A percentile compares a stretch with the other conserved stretches of the same genome.
Conservation (phyloP, 2,797 vertebrate genomes). For the Bovichtus variegatus region DNA sequence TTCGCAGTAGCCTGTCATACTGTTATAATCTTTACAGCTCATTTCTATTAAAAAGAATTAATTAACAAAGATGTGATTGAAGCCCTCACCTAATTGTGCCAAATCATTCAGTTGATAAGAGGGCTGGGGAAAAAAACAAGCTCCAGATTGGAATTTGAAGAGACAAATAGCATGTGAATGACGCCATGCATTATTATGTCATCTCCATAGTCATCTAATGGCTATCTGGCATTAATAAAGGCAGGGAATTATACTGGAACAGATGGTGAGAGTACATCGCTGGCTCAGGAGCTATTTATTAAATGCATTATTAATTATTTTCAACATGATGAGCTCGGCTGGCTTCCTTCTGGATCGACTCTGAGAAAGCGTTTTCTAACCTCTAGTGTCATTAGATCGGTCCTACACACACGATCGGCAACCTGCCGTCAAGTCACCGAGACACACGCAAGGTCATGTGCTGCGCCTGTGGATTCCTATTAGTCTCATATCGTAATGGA, state of each 20-base stretch:
- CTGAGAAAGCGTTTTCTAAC: conserved; percentile 70
- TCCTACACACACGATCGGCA: conserved; percentile 44
- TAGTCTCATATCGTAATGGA: conserved; percentile 39
- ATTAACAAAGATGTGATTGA: conserved; percentile 75
- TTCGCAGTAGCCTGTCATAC: conserved; percentile 3
- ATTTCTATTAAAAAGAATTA: conserved; percentile 63
- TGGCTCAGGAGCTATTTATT: conserved; percentile 88
- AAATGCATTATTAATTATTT: conserved; percentile 90
- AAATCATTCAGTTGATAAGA: conserved; percentile 76
- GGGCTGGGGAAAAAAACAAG: conserved; percentile 44
- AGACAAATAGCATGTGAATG: conserved; percentile 86
- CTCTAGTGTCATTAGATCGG: conserved; percentile 64
- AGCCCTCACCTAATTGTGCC: conserved; percentile 72
- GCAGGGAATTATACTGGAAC: conserved; percentile 81
- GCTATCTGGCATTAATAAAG: conserved; percentile 87
- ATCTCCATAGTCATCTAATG: conserved; percentile 83
- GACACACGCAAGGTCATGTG: conserved; percentile 49
- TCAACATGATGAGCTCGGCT: conserved; percentile 84
- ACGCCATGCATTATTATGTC: conserved; percentile 86
- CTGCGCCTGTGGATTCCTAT: conserved; percentile 25
- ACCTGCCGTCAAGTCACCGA: conserved; percentile 52
- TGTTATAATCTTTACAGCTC: conserved; percentile 35
- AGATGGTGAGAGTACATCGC: conserved; percentile 86
- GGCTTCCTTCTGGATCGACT: conserved; percentile 80
- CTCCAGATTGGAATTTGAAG: conserved; percentile 84